Percentiles rank a stretch among this genome's conserved stretches.
phyloP scores from a whole-genome alignment of 1,140 invertebrate genomes.

The Lasaia peninsularis region DNA sequence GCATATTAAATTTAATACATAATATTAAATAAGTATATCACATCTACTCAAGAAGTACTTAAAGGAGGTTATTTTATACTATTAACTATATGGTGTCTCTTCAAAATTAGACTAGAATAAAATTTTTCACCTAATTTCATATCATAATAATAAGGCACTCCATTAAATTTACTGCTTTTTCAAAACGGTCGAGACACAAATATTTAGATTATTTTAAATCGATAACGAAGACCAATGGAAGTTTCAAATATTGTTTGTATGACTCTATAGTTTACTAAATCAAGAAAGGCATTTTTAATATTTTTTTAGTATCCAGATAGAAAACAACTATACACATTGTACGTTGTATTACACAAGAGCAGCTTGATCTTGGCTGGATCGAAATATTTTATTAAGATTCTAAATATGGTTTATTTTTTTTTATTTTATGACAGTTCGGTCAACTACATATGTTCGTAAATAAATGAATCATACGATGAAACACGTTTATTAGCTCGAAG shows the following conservation, averaged over 20 bases:
- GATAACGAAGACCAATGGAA: slow-evolving; percentile 68
- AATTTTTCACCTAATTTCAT: slow-evolving; percentile 72
- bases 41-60: slow-evolving; percentile 65
- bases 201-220: slow-evolving; percentile 46
- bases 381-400: no score
- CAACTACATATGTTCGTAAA: no score
- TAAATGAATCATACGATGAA: no score
- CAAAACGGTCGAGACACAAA: slow-evolving; percentile 64
- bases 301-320: neutral
- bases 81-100: slow-evolving; percentile 72
- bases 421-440: no score
- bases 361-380: no score
- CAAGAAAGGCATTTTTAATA: neutral
- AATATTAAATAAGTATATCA: slow-evolving; percentile 64
- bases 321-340: no score
- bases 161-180: slow-evolving; percentile 70
- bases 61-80: slow-evolving; percentile 62
- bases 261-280: neutral
- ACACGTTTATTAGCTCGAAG: no score
- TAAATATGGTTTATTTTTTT: no score
- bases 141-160: slow-evolving; percentile 76
- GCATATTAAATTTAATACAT: slow-evolving; percentile 51
- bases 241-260: slow-evolving; percentile 27
- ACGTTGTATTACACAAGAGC: no score
- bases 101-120: slow-evolving; percentile 75